These are phyloP conservation scores for Calvadosia cruxmelitensis DNA, from an alignment of 30 jellyfish, hydroid and myxozoan species.

Conservation along the genomic window DNA sequence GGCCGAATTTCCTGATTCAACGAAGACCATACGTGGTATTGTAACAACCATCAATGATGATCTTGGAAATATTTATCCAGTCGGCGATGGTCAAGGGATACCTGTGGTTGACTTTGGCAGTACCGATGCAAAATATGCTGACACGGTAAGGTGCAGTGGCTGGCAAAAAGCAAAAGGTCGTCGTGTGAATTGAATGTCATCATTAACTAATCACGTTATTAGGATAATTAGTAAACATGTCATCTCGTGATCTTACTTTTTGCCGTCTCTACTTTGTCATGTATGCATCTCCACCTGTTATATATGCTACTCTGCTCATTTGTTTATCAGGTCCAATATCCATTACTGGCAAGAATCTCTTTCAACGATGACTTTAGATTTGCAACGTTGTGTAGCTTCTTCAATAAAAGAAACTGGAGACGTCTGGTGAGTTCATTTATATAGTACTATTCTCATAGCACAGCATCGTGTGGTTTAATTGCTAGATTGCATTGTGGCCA, in stretches of 20 bases:
- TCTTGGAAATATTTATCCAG: background rate
- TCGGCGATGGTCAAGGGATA: conserved; percentile 10
- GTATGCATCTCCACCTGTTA: too few relatives aligned
- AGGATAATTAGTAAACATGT: too few relatives aligned
- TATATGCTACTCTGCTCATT: too few relatives aligned
- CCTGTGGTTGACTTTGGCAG: conserved; percentile 9
- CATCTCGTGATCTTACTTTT: too few relatives aligned
- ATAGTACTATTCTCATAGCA: too few relatives aligned
- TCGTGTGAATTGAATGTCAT: too few relatives aligned
- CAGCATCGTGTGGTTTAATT: too few relatives aligned
- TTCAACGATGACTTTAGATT: conserved; percentile 16
- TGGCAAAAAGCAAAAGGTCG: too few relatives aligned
- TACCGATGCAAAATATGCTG: conserved; percentile 15
- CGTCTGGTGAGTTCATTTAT: conserved; percentile 11
- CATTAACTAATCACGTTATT: too few relatives aligned
- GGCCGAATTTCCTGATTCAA: background rate
- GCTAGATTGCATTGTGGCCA: too few relatives aligned
- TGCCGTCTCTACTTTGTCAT: too few relatives aligned
- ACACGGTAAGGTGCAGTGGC: conserved; percentile 12
- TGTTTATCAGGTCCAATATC: conserved; percentile 6
- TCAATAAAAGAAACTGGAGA: conserved; percentile 23
- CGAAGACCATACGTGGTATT: background rate
- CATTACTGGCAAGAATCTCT: conserved; percentile 7
- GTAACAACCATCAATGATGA: conserved; percentile 10
- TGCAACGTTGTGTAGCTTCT: conserved; percentile 7